Evolutionary conservation across 1,140 invertebrate species (phyloP).

Genomic region (Drosophila equinoxialis): DNA sequence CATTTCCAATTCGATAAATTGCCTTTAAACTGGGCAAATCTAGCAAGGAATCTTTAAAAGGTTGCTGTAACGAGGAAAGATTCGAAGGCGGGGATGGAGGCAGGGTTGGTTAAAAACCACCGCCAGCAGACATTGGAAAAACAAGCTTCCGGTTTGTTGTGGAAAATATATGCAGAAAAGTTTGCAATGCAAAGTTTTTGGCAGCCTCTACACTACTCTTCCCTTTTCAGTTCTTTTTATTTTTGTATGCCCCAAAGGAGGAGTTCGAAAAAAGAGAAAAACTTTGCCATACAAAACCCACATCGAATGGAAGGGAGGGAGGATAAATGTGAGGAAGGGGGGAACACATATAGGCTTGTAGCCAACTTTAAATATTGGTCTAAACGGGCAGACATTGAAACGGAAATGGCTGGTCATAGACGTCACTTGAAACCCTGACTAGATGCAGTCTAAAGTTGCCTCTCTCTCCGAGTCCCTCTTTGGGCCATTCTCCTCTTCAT

Average conservation of each 20-base stretch:
- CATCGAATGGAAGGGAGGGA: no score
- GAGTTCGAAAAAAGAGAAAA: conserved; percentile 11
- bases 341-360: conserved; percentile 31
- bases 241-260: conserved; percentile 38
- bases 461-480: neutral
- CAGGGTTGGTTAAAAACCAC: conserved; percentile 35
- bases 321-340: no score
- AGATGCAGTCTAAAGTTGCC: conserved; percentile 16
- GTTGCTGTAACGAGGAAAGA: conserved; percentile 17
- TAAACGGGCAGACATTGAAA: conserved; percentile 69
- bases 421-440: conserved; percentile 45
- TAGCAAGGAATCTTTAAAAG: conserved; percentile 52
- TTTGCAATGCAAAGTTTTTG: conserved; percentile 75
- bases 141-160: conserved; percentile 75
- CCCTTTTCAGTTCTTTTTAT: conserved; percentile 24
- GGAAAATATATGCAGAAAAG: conserved; percentile 77
- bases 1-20: conserved; percentile 74
- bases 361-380: conserved; percentile 54
- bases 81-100: conserved; percentile 12
- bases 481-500: neutral
- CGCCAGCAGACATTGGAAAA: conserved; percentile 72
- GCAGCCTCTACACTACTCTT: conserved; percentile 47
- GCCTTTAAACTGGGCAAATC: conserved; percentile 60
- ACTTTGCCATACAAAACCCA: conserved; percentile 36
- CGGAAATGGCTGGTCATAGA: conserved; percentile 65